phyloP scores from a whole-genome alignment of 1,140 invertebrate species.

The Branchinecta lynchi region DNA sequence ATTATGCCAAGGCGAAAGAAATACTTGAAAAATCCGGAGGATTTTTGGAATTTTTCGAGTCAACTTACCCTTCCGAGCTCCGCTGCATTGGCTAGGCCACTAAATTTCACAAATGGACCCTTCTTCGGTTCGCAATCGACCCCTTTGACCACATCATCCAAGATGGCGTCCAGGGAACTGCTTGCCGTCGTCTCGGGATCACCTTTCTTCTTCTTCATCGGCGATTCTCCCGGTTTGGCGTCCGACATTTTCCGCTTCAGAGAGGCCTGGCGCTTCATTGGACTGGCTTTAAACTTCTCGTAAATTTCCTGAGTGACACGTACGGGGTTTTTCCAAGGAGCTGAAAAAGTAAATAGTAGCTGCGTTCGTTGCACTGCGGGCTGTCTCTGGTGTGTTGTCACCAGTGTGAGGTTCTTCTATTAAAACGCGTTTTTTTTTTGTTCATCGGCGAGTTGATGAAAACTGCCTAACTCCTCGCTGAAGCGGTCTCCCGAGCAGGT shows the following conservation, averaged over 20 bases:
- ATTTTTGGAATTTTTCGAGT: no score
- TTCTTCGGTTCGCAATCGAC: slow-evolving; percentile 12
- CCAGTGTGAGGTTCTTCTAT: no score
- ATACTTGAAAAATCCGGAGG: no score
- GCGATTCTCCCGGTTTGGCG: slow-evolving; percentile 5
- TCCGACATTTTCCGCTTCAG: slow-evolving; percentile 10
- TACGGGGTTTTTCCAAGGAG: slow-evolving; percentile 77
- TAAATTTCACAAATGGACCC: not conserved
- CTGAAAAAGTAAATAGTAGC: slow-evolving; percentile 36
- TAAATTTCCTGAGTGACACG: slow-evolving; percentile 72
- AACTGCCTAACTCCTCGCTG: no score
- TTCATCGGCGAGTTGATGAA: no score
- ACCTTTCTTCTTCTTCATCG: slow-evolving; percentile 18
- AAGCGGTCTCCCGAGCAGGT: no score
- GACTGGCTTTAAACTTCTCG: slow-evolving; percentile 36
- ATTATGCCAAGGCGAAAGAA: no score
- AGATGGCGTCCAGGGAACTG: slow-evolving; percentile 19
- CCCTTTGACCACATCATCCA: slow-evolving; percentile 21
- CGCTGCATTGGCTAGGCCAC: not conserved
- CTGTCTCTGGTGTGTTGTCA: no score
- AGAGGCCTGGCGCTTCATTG: slow-evolving; percentile 9
- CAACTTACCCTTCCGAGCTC: not conserved
- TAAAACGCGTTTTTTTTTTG: no score
- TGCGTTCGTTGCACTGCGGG: slow-evolving; percentile 10
- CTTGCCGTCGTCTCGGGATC: slow-evolving; percentile 14